Evolutionary conservation across 2,888 invertebrate species (phyloP).

Genomic region (Zygaena filipendulae): DNA sequence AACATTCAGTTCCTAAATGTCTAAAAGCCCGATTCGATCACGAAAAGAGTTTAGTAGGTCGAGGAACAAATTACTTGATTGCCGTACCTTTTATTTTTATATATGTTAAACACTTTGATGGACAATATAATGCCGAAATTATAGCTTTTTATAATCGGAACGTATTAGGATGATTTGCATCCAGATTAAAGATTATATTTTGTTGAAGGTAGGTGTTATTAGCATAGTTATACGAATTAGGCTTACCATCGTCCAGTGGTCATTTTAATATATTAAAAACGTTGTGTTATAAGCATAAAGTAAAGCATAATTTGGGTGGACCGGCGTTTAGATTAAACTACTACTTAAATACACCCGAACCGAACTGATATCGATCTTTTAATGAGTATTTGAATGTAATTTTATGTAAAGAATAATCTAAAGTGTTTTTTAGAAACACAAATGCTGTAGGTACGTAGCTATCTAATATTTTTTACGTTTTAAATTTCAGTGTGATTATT

Average conservation of each 20-base stretch:
- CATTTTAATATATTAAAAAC: slow-evolving; percentile 59
- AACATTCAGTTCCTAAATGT: too few relatives aligned
- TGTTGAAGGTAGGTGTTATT: slow-evolving; percentile 61
- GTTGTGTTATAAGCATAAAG: slow-evolving; percentile 46
- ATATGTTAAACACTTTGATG: slow-evolving; percentile 66
- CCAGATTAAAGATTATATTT: slow-evolving; percentile 68
- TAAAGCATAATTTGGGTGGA: slow-evolving; percentile 40
- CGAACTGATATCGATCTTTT: too few relatives aligned
- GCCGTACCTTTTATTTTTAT: slow-evolving; percentile 59
- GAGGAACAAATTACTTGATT: slow-evolving; percentile 64
- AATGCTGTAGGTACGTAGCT: too few relatives aligned
- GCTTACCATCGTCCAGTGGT: slow-evolving; percentile 49
- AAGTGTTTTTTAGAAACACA: too few relatives aligned
- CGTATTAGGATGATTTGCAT: slow-evolving; percentile 67
- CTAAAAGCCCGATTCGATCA: slow-evolving; percentile 48
- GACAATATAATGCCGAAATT: slow-evolving; percentile 67
- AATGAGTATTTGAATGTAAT: too few relatives aligned
- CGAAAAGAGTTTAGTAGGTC: slow-evolving; percentile 58
- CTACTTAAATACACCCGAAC: too few relatives aligned
- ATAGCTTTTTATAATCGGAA: slow-evolving; percentile 64
- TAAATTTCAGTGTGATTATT: too few relatives aligned
- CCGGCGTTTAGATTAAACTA: slow-evolving; percentile 8
- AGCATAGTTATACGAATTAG: slow-evolving; percentile 65
- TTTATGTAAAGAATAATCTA: too few relatives aligned
- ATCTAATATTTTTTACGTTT: too few relatives aligned